phyloP scores from a whole-genome alignment of 1,140 invertebrate genomes.

The Maniola jurtina region DNA sequence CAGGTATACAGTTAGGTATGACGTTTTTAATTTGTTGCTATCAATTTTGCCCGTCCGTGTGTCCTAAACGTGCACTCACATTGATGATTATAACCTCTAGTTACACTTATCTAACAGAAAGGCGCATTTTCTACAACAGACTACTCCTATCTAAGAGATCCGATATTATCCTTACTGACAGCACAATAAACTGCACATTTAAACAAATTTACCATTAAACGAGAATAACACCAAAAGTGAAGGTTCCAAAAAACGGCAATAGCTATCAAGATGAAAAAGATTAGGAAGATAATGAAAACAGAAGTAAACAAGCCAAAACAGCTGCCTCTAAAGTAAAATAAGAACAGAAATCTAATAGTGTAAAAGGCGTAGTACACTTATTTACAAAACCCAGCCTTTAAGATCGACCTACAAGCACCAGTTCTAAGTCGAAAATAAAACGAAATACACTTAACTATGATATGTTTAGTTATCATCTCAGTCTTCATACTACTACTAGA shows the following conservation, averaged over 20 bases:
- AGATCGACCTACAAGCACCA: conserved; percentile 78
- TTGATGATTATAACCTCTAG: conserved; percentile 52
- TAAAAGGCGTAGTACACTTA: conserved; percentile 73
- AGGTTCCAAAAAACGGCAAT: not conserved
- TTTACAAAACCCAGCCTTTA: conserved; percentile 77
- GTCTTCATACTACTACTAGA: conserved; percentile 77
- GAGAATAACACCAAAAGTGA: conserved; percentile 5
- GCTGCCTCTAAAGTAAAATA: not conserved
- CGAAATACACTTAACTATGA: conserved; percentile 73
- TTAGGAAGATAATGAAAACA: not conserved
- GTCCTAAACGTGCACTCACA: conserved; percentile 63
- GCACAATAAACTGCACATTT: conserved; percentile 15
- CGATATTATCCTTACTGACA: conserved; percentile 18
- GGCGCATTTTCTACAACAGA: conserved; percentile 51
- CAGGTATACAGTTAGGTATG: no score
- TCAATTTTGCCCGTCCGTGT: conserved; percentile 31
- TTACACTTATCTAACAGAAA: conserved; percentile 62
- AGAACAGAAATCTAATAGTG: conserved; percentile 52
- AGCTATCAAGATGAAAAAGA: not conserved
- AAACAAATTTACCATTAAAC: conserved; percentile 7
- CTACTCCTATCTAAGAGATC: conserved; percentile 45
- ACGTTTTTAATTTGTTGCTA: conserved; percentile 4
- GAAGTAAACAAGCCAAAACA: conserved; percentile 7
- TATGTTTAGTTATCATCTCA: conserved; percentile 75
- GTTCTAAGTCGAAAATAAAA: conserved; percentile 76